phyloP scores from a whole-genome alignment of 2,113 vertebrate genomes.

The Marmota flaviventris region DNA sequence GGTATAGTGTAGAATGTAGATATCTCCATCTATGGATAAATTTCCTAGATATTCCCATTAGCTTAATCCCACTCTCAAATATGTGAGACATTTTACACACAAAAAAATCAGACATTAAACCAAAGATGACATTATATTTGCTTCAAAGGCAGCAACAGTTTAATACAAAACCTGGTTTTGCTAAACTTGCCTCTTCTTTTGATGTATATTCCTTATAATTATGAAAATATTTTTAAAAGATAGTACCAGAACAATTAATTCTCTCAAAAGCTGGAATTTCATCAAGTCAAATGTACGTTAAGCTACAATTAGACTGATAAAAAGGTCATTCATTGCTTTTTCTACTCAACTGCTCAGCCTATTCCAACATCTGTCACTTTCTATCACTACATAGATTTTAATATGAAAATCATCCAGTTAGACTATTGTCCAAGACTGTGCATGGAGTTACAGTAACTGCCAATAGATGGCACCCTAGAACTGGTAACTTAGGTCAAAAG shows the following conservation, averaged over 20 bases:
- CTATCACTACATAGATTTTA: neutral
- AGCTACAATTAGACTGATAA: neutral
- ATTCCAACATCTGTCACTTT: neutral
- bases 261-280: neutral
- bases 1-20: neutral
- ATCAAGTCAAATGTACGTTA: neutral
- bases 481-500: neutral
- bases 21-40: neutral
- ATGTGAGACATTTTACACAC: neutral
- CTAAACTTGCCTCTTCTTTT: neutral
- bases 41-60: neutral
- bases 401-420: neutral
- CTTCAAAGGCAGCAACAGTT: neutral
- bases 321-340: neutral
- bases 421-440: neutral
- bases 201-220: neutral
- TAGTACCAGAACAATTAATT: neutral
- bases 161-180: neutral
- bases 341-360: neutral
- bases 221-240: neutral
- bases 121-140: neutral
- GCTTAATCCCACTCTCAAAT: neutral
- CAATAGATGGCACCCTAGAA: neutral
- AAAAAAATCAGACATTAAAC: constrained; percentile 1
- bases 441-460: neutral